Percentiles rank a stretch among this genome's conserved stretches.
phyloP scores from a whole-genome alignment of 1,140 invertebrate genomes.

The Physella acuta region DNA sequence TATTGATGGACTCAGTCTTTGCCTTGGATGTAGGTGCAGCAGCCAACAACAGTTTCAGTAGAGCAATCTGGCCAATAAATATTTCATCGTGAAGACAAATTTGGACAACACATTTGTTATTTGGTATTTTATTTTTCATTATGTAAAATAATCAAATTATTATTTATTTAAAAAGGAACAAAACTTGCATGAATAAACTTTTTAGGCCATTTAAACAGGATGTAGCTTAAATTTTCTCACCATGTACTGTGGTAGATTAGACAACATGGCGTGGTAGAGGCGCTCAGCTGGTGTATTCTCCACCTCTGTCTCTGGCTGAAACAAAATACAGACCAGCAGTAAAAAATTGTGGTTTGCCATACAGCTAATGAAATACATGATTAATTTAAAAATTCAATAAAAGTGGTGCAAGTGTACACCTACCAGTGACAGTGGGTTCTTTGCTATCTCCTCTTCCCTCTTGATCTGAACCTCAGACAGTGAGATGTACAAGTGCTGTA shows the following conservation, averaged over 20 bases:
- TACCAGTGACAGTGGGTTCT: conserved; percentile 63
- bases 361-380: too few species aligned
- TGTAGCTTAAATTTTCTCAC: conserved; percentile 38
- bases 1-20: conserved; percentile 97
- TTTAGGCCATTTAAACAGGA: neutral
- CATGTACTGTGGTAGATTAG: conserved; percentile 93
- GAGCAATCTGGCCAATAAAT: conserved; percentile 69
- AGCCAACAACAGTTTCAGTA: conserved; percentile 94
- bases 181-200: neutral
- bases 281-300: conserved; percentile 80
- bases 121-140: too few species aligned
- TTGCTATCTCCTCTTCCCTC: conserved; percentile 63
- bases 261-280: conserved; percentile 87
- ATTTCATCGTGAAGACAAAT: neutral
- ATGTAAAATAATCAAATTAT: too few species aligned
- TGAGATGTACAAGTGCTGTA: conserved; percentile 63
- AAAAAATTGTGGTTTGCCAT: too few species aligned
- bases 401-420: too few species aligned
- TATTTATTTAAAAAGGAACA: neutral
- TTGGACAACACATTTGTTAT: neutral
- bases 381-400: too few species aligned
- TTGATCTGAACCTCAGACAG: conserved; percentile 64
- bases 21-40: conserved; percentile 96
- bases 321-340: too few species aligned
- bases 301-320: conserved; percentile 70